A percentile compares a stretch with the other conserved stretches of the same genome.
Conservation (phyloP, 2,888 invertebrate species). For the Germaria angustata region DNA sequence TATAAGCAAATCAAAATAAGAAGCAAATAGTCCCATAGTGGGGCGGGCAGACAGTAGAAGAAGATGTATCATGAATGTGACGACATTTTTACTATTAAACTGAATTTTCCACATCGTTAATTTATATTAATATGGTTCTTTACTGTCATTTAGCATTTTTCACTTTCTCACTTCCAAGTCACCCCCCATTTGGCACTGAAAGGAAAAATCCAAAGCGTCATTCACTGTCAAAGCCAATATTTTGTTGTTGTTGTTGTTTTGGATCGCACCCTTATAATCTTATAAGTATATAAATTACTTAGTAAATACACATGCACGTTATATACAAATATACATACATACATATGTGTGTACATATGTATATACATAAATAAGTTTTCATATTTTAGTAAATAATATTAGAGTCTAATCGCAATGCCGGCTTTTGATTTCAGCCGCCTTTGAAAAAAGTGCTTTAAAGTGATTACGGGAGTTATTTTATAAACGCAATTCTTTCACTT, state of each 20-base stretch:
- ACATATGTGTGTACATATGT: neutral
- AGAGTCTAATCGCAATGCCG: constrained; percentile 35
- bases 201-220: constrained; percentile 5
- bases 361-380: neutral
- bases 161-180: constrained; percentile 72
- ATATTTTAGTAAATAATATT: neutral
- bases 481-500: neutral
- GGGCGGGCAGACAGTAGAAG: constrained; percentile 18
- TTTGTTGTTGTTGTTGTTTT: neutral
- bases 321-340: neutral
- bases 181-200: constrained; percentile 54
- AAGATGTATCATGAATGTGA: constrained; percentile 53
- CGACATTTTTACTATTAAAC: constrained; percentile 78
- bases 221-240: constrained; percentile 9
- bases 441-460: constrained; percentile 25
- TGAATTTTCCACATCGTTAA: constrained; percentile 81
- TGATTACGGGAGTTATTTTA: neutral
- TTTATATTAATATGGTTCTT: constrained; percentile 79
- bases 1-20: constrained; percentile 33
- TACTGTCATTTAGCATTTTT: constrained; percentile 15
- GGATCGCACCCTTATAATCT: constrained; percentile 33
- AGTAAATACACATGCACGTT: neutral
- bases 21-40: neutral
- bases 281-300: constrained; percentile 4
- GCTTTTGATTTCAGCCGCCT: constrained; percentile 43